Evolutionary conservation across 1,140 invertebrate species (phyloP).

Genomic region (Agraylea sexmaculata): DNA sequence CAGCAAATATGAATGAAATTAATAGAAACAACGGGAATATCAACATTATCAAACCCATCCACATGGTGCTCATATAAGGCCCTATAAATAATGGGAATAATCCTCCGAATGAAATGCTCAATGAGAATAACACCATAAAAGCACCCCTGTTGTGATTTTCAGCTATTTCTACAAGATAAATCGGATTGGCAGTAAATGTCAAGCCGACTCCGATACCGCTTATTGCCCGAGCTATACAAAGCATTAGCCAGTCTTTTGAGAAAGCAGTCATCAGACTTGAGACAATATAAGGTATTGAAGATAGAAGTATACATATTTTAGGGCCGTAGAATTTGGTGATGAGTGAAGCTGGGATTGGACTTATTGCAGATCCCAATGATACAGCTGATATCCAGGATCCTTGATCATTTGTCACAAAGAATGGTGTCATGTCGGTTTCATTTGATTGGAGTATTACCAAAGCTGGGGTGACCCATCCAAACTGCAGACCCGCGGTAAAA

Average conservation of each 20-base stretch:
- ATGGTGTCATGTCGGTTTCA: background rate
- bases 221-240: slow-evolving; percentile 10
- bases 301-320: no score
- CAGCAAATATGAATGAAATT: slow-evolving; percentile 10
- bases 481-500: no score
- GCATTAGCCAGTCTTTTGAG: background rate
- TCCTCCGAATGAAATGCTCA: slow-evolving; percentile 4
- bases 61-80: slow-evolving; percentile 8
- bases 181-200: slow-evolving; percentile 9
- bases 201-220: slow-evolving; percentile 12
- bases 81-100: slow-evolving; percentile 7
- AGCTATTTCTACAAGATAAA: slow-evolving; percentile 16
- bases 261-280: no score
- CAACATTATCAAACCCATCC: slow-evolving; percentile 11
- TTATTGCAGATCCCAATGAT: no score
- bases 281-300: no score
- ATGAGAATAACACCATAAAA: slow-evolving; percentile 12
- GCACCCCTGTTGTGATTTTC: slow-evolving; percentile 14
- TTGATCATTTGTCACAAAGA: slow-evolving; percentile 6
- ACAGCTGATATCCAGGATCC: slow-evolving; percentile 10
- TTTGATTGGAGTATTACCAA: no score
- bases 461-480: no score
- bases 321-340: no score
- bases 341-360: no score
- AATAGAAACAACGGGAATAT: slow-evolving; percentile 9